A percentile compares a stretch with the other conserved stretches of the same genome.
Evolutionary conservation across 2,888 invertebrate genomes (phyloP).

Genomic region (Cerceris rybyensis): DNA sequence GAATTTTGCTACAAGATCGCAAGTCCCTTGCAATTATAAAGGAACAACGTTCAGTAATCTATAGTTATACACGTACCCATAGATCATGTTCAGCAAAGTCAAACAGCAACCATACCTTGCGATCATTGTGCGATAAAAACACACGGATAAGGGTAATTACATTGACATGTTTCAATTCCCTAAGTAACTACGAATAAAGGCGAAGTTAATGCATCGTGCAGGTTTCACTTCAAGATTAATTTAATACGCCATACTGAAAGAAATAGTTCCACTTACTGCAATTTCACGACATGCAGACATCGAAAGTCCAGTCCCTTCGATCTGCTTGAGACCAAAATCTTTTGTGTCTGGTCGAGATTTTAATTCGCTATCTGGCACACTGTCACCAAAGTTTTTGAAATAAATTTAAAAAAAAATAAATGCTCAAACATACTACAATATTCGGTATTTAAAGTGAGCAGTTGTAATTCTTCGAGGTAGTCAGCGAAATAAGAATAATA

Average conservation of each 20-base stretch:
- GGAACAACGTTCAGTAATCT: too few relatives aligned
- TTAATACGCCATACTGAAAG: background rate
- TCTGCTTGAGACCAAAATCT: slow-evolving; percentile 99
- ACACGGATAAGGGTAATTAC: slow-evolving; percentile 98
- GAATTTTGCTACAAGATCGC: background rate
- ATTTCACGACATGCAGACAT: slow-evolving; percentile 99
- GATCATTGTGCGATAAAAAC: slow-evolving; percentile 97
- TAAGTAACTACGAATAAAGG: slow-evolving; percentile 87
- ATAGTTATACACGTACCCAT: slow-evolving; percentile 86
- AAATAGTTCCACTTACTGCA: slow-evolving; percentile 87
- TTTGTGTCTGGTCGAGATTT: slow-evolving; percentile 87
- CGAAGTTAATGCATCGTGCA: background rate
- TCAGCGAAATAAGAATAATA: background rate
- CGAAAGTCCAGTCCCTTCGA: slow-evolving; percentile 98
- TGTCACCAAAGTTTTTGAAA: slow-evolving; percentile 48
- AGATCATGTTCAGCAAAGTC: slow-evolving; percentile 99
- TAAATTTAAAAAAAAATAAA: slow-evolving; percentile 2
- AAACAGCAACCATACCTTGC: slow-evolving; percentile 98
- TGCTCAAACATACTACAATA: background rate
- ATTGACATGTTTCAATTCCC: slow-evolving; percentile 98
- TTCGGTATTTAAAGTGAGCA: background rate
- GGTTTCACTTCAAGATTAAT: background rate
- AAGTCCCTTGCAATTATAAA: too few relatives aligned
- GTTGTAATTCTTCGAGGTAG: background rate
- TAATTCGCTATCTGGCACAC: slow-evolving; percentile 80